Evolutionary conservation across 2,888 invertebrate species (phyloP), one percentile per base, ranked within the genome.

Genomic region (Phyllotreta striolata): DNA sequence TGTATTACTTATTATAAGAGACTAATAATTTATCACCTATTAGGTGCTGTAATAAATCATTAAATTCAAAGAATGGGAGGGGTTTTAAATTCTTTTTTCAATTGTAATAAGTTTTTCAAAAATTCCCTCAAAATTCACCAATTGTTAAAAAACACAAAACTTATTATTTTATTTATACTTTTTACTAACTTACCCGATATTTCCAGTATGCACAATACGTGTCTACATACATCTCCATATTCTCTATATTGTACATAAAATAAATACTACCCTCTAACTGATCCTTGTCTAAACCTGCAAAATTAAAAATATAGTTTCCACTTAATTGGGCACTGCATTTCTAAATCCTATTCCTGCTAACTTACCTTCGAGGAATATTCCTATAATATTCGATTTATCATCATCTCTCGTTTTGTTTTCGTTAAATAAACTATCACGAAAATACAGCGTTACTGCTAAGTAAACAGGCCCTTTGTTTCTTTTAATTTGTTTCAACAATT

Each of bases 271-370:
- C 79, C 52, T 84, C 79, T 9, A 88, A 80, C 24, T 24, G 24
- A 73, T 85, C 83, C 0, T 83, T 79, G 39, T 82, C 79, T 8
- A 76, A 84, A 0, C 85, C 86, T 3, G 88, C 86, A 64, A 71
- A 64, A 8, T 49, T 54, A 13, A 14, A 9, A 13, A n/a, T 47
- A 4, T 1, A 8, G 7, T 12, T 12, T 52, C 12, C 37, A 13
- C 9, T 12, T 39, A 6, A 5, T n/a, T 39, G 12, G n/a, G 12
- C n/a, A 6, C n/a, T 9, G 12, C 8, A 37, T 37, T 1, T n/a
- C n/a, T n/a, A n/a, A n/a, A n/a, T n/a, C n/a, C n/a, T n/a, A n/a
- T n/a, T n/a, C n/a, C n/a, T n/a, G n/a, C n/a, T n/a, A n/a, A 41
- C 24, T 56, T 54, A 62, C 65, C 65, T 57, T 57, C 62, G 13